Evolutionary conservation across 2,113 vertebrate genomes (phyloP).

Genomic region (Lophochroa leadbeateri): DNA sequence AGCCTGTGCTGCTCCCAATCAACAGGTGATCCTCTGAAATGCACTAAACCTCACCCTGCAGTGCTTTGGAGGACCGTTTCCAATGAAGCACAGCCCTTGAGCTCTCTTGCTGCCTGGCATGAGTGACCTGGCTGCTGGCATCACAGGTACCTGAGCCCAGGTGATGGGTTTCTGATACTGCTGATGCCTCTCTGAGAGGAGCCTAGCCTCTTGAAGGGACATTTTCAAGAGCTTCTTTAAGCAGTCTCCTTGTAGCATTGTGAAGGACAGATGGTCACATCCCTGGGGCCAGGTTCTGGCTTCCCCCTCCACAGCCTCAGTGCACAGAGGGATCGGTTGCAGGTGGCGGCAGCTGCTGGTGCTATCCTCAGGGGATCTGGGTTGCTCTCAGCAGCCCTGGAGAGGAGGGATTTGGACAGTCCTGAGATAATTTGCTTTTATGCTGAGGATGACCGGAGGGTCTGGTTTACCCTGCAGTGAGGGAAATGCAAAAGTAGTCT

Average conservation of each 20-base stretch:
- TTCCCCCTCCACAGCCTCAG: neutral
- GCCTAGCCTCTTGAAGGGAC: neutral
- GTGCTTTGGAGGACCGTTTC: neutral
- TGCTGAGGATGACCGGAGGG: neutral
- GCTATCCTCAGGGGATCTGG: fast-evolving
- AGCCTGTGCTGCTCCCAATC: neutral
- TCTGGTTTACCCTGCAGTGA: neutral
- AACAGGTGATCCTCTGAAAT: neutral
- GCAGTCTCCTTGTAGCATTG: fast-evolving
- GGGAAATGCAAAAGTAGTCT: neutral
- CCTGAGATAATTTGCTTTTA: neutral
- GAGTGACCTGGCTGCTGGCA: neutral
- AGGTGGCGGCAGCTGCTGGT: fast-evolving
- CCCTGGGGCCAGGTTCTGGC: neutral
- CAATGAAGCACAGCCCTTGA: neutral
- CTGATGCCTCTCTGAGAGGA: neutral
- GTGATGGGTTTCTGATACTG: fast-evolving
- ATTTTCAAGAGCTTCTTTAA: neutral
- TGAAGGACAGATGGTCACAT: neutral
- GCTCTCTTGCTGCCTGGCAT: fast-evolving
- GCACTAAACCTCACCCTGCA: neutral
- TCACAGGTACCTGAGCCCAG: neutral
- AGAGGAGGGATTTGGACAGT: neutral
- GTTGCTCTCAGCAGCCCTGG: neutral
- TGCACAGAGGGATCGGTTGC: fast-evolving